Base-by-base conservation (phyloP, 2,888 invertebrate genomes). In the Prosapia bicincta region DNA sequence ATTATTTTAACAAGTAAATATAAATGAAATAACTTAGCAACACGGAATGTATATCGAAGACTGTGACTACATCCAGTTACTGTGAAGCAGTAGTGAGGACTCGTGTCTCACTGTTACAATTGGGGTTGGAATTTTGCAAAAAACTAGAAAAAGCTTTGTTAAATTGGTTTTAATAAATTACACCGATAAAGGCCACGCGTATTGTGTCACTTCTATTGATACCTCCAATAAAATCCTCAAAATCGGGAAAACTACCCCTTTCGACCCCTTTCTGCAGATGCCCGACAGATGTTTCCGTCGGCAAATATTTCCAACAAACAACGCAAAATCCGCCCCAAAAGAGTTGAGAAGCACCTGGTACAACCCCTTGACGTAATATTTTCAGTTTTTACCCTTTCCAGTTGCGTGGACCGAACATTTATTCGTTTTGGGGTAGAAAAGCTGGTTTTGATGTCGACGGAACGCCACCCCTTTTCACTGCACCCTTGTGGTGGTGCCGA, bases 141-240 rank as follows among this genome's bases (percentile, higher is more conserved):
- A n/a, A n/a, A n/a, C n/a, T n/a, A n/a, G n/a, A n/a, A 30, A 30
- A 30, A 5, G 5, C 30, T 2, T 9, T 38, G 38, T 38, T 38
- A 38, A 38, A 38, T 9, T 2, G 6, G 13, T 6, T 38, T 5
- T 38, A 13, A 15, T 38, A 38, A 13, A n/a, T n/a, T n/a, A n/a
- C n/a, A n/a, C 5, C 54, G 13, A 54, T 20, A 54, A 20, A 5
- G 20, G 54, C 1, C 54, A 20, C 54, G 54, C 54, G 54, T 20
- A 54, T n/a, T n/a, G 10, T 38, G 54, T n/a, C n/a, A n/a, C n/a
- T n/a, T n/a, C n/a, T 54, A 54, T 54, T 54, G 54, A 54, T 20
- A 54, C 54, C 20, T n/a, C 54, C 54, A 54, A 54, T 72, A 26
- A n/a, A 65, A 72, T 20, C 43, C 71, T 26, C 38, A 71, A 54